Base-by-base conservation (phyloP, 2,113 vertebrate genomes). In the Corythoichthys intestinalis region DNA sequence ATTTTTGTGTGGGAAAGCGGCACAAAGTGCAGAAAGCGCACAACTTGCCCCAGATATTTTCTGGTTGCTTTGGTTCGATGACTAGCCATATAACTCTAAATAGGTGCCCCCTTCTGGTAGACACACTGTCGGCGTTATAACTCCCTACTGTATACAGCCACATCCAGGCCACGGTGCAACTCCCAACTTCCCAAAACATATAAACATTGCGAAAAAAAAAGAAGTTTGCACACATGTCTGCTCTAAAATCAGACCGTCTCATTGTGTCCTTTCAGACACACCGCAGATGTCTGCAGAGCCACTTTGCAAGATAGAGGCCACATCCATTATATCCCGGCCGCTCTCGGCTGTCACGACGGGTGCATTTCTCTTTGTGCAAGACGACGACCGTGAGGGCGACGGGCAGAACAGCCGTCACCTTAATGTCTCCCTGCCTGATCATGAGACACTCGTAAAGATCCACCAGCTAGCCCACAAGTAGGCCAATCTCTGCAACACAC, bases 321-420 rank as follows among this genome's bases (percentile, higher is more conserved):
- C 3, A 59, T 65, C n/a, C 77, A 86, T 84, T 82, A 75, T 75
- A 75, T 74, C 73, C 81, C 62, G 73, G 75, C 83, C 56, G 74
- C 77, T 81, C 69, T 73, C 72, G 28, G 67, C 87, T 85, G 77
- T 90, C 82, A 80, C 75, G 76, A 71, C 71, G 65, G 69, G 53
- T 66, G 73, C 83, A 85, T 89, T 79, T 80, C 81, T 88, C 82
- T 81, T 87, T 72, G 68, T 28, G 62, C 41, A 48, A 38, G 75
- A 79, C 81, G 76, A 73, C 74, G 81, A 74, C 83, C 69, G 70
- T 76, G 80, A 83, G 77, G 74, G 75, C 70, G 80, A 83, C 54
- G 74, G 77, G 78, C 78, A 74, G 85, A 82, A 76, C 83, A 86
- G 79, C 82, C 70, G 69, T 89, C 87, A 86, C 66, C 80, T 78